Conservation (phyloP, 2,888 invertebrate species). For the Eupeodes latifasciatus region DNA sequence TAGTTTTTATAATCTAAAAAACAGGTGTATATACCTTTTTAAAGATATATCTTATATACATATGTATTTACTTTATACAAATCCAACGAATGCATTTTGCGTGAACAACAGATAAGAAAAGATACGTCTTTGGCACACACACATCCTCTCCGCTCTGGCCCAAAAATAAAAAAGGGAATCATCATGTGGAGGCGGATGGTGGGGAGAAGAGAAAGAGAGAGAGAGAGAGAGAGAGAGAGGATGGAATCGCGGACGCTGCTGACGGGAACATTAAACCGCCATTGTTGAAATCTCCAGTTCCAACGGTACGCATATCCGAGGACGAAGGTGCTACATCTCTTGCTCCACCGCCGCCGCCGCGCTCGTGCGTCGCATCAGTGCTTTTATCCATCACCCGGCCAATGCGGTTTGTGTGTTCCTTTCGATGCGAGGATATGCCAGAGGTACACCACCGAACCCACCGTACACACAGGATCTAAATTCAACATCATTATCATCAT, state of each 20-base stretch:
- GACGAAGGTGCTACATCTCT: slow-evolving; percentile 71
- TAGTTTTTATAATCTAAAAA: background rate
- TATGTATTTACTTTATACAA: slow-evolving; percentile 15
- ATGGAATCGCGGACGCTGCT: slow-evolving; percentile 75
- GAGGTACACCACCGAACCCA: slow-evolving; percentile 30
- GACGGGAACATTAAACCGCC: slow-evolving; percentile 81
- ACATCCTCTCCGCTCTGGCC: background rate
- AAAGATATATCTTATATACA: background rate
- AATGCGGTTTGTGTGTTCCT: slow-evolving; percentile 65
- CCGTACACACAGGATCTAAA: slow-evolving; percentile 52
- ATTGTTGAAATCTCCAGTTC: slow-evolving; percentile 81
- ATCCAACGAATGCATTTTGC: slow-evolving; percentile 73
- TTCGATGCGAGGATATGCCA: slow-evolving; percentile 54
- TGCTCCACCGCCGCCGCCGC: slow-evolving; percentile 37
- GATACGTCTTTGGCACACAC: slow-evolving; percentile 59
- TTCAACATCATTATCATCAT: slow-evolving; percentile 69
- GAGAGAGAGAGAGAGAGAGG: slow-evolving; percentile 51
- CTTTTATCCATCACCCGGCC: slow-evolving; percentile 46
- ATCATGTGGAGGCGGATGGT: slow-evolving; percentile 10
- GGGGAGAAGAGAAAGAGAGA: no score
- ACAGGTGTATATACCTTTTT: background rate
- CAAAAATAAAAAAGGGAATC: background rate
- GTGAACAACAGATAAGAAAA: slow-evolving; percentile 69
- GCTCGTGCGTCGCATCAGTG: background rate
- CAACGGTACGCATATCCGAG: slow-evolving; percentile 77